Conservation (phyloP, 2,113 vertebrate species). For the Rhea pennata region DNA sequence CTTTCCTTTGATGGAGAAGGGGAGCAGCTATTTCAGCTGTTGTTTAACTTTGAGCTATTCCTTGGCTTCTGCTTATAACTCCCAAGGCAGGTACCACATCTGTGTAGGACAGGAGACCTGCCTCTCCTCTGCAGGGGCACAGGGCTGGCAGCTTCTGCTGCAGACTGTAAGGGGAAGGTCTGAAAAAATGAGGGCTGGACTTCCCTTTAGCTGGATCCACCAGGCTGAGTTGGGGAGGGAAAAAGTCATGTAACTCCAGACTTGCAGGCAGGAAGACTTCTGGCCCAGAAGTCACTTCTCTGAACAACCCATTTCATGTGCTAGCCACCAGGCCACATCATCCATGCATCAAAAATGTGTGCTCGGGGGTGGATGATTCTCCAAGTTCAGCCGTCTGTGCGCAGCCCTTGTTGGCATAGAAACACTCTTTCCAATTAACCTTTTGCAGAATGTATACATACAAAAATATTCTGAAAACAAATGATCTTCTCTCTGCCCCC, state of each 20-base stretch:
- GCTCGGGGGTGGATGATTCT: background rate
- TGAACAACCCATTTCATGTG: background rate
- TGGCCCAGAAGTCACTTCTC: background rate
- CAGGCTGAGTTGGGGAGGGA: background rate
- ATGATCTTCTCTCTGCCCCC: background rate
- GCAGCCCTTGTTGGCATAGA: conserved; percentile 51
- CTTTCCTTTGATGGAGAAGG: background rate
- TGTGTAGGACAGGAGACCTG: background rate
- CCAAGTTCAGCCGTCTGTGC: conserved; percentile 19
- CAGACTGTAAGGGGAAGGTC: background rate
- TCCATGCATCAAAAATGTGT: accelerated
- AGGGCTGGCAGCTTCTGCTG: background rate
- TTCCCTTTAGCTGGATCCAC: background rate
- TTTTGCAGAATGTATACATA: background rate
- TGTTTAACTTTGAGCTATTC: background rate
- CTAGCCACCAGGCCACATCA: background rate
- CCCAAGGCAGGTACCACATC: background rate
- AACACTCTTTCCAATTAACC: conserved; percentile 55
- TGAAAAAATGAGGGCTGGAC: background rate
- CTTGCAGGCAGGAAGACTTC: background rate
- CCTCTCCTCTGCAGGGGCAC: background rate
- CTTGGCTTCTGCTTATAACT: background rate
- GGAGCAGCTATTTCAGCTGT: background rate
- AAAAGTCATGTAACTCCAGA: background rate
- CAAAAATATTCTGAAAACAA: conserved; percentile 15